These are phyloP conservation scores for Endotricha flammealis DNA, from an alignment of 2,888 invertebrate genomes.

Conservation along the genomic window DNA sequence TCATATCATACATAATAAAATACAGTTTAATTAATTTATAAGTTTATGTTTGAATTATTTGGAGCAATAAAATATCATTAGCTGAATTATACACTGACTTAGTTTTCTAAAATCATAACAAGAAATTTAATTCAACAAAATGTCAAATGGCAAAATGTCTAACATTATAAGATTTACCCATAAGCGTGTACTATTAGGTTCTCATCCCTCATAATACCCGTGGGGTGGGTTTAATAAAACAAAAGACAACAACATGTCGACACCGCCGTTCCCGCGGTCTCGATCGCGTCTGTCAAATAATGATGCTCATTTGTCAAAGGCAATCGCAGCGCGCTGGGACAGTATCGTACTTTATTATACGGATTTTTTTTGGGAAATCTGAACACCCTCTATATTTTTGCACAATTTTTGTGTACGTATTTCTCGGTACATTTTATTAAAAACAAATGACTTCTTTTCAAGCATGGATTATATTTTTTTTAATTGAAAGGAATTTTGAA, in stretches of 20 bases:
- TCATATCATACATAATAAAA: too few species aligned
- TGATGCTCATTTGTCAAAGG: conserved; percentile 75
- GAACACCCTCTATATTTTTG: conserved; percentile 14
- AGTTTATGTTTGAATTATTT: too few species aligned
- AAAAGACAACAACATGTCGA: conserved; percentile 72
- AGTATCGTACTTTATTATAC: conserved; percentile 27
- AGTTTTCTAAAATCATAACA: too few species aligned
- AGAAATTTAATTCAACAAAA: too few species aligned
- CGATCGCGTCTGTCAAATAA: conserved; percentile 74
- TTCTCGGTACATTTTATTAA: too few species aligned
- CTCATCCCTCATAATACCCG: conserved; percentile 49
- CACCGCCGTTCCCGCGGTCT: conserved; percentile 37
- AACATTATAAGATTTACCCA: not conserved
- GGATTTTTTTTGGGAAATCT: conserved; percentile 11
- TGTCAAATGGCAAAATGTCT: too few species aligned
- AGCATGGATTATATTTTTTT: too few species aligned
- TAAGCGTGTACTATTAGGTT: conserved; percentile 26
- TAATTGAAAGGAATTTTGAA: too few species aligned
- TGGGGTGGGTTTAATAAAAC: conserved; percentile 70
- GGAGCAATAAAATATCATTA: too few species aligned
- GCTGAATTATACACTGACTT: too few species aligned
- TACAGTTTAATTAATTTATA: too few species aligned
- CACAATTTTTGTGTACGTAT: conserved; percentile 9
- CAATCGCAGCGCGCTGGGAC: conserved; percentile 41
- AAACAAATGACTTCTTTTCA: too few species aligned